A percentile compares a stretch with the other conserved stretches of the same genome.
Evolutionary conservation across 2,113 vertebrate genomes (phyloP).

Genomic region (Campylomormyrus tamandua): DNA sequence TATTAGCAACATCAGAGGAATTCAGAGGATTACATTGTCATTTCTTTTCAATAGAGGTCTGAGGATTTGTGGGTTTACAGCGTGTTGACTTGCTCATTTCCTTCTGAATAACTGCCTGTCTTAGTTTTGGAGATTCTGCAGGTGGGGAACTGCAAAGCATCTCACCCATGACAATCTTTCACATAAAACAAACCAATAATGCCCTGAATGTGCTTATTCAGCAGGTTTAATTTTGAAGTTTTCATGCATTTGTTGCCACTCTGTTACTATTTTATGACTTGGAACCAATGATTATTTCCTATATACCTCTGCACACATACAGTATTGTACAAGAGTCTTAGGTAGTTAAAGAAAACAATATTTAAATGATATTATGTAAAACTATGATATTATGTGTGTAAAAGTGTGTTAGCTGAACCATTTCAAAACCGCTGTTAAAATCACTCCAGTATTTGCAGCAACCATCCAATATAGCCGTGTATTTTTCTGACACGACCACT

Average conservation of each 20-base stretch:
- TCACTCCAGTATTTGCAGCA: background rate
- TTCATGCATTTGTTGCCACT: background rate
- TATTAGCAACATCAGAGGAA: background rate
- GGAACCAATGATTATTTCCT: background rate
- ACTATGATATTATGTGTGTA: background rate
- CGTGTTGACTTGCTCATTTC: background rate
- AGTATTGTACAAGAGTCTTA: background rate
- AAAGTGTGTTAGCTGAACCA: background rate
- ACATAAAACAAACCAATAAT: background rate
- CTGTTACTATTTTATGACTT: background rate
- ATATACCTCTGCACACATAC: background rate
- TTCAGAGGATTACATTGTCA: background rate
- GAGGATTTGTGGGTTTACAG: background rate
- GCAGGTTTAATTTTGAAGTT: background rate
- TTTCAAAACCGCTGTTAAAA: background rate
- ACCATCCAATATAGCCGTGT: too few species aligned
- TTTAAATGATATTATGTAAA: background rate
- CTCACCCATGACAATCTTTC: background rate
- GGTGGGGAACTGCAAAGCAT: background rate
- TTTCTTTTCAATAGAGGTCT: background rate
- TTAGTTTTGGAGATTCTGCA: background rate
- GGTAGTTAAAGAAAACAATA: background rate
- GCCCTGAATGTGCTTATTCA: background rate
- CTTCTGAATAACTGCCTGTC: background rate
- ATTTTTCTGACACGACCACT: too few species aligned